phyloP scores from a whole-genome alignment of 2,888 invertebrate species.

The Phymatocera aterrima region DNA sequence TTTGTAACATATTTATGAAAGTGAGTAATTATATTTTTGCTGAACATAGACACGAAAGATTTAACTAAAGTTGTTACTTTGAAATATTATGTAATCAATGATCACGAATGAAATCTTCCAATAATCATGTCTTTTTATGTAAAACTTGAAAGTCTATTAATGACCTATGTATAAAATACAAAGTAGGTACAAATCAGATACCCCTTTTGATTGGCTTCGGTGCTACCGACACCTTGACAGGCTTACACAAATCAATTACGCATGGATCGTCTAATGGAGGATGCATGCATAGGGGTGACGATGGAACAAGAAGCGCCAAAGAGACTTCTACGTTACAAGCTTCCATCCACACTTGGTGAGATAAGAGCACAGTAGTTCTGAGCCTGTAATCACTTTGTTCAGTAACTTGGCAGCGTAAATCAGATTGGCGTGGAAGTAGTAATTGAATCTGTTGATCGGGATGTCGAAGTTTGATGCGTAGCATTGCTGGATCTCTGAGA shows the following conservation, averaged over 20 bases:
- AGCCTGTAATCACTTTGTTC: constrained; percentile 82
- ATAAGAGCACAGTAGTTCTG: constrained; percentile 90
- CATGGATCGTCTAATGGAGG: constrained; percentile 76
- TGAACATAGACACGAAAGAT: neutral
- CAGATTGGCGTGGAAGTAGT: constrained; percentile 86
- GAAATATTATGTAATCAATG: neutral
- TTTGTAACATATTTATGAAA: neutral
- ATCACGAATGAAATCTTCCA: neutral
- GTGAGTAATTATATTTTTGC: neutral
- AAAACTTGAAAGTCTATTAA: neutral
- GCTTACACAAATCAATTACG: constrained; percentile 88
- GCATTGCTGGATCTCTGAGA: constrained; percentile 83
- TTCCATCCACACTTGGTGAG: constrained; percentile 95
- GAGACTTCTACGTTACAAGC: constrained; percentile 92
- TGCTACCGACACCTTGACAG: constrained; percentile 90
- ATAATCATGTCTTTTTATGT: neutral
- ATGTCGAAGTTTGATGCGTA: constrained; percentile 92
- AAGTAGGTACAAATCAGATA: constrained; percentile 75
- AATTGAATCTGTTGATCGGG: constrained; percentile 94
- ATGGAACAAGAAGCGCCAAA: constrained; percentile 86
- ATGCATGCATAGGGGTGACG: constrained; percentile 76
- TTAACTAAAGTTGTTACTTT: neutral
- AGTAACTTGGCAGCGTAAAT: constrained; percentile 82
- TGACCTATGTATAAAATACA: neutral
- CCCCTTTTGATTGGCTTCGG: constrained; percentile 93